Evolutionary conservation across 2,888 invertebrate species (phyloP), one percentile per base, ranked within the genome.

Genomic region (Caradrina kadenii): DNA sequence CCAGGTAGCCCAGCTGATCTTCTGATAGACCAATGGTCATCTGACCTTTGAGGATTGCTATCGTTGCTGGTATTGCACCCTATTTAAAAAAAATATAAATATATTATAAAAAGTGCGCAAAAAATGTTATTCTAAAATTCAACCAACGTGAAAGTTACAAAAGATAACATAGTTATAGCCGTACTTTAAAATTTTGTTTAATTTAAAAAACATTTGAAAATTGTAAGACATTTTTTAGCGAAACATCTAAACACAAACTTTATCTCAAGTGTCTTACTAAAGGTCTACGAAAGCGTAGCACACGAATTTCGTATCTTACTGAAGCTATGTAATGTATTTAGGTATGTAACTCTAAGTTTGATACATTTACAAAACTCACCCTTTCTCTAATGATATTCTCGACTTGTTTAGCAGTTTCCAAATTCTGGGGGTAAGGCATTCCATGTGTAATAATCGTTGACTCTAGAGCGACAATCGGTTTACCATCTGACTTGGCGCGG

Each of bases 391-490:
- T 97, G 73, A 98, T 96, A 63, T 97, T 93, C 93, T 99, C 99
- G 1, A 99, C 98, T 88, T 97, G 96, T 52, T 97, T 72, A 6
- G 99, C 99, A 45, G 99, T 99, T 81, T 98, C 96, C 60, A 99
- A 94, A 94, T 99, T 99, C 63, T 98, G 96, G 0, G 99, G 99
- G 93, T 97, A 98, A 0, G 99, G 99, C 98, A 99, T 98, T 53
- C 99, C 99, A 94, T 99, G 99, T 1, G 99, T 99, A 73, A 99
- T 98, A 76, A 99, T 99, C 1, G 99, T 99, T 10, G 99, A 99
- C 96, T 99, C 99, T 81, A 99, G 95, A 2, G 99, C 99, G 21
- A 99, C 99, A 72, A 99, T 96, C 11, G 99, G 98, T 79, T 96
- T 94, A 39, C 96, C 93, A 58, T 95, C 92, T 63, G 93, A 91